A percentile compares a stretch with the other conserved stretches of the same genome.
Conservation (phyloP, 2,888 invertebrate species). For the Epirrita christyi region DNA sequence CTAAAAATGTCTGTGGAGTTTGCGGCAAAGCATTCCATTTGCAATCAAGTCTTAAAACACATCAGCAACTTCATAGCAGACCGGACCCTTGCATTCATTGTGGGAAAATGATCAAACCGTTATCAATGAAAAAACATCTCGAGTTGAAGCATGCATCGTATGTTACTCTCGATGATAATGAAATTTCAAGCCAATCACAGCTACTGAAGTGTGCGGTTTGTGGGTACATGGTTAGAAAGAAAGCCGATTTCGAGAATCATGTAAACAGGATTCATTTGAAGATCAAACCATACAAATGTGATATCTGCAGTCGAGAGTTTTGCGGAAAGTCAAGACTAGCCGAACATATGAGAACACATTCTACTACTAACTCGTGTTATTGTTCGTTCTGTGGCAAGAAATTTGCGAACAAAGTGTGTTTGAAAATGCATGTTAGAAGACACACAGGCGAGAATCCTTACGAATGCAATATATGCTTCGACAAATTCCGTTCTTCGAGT, state of each 20-base stretch:
- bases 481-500: slow-evolving; percentile 56
- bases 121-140: slow-evolving; percentile 50
- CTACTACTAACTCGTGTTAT: slow-evolving; percentile 41
- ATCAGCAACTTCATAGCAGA: slow-evolving; percentile 46
- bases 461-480: slow-evolving; percentile 53
- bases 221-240: slow-evolving; percentile 24
- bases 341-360: slow-evolving; percentile 49
- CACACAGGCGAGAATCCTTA: slow-evolving; percentile 59
- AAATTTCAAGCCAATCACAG: background rate
- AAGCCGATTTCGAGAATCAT: slow-evolving; percentile 33
- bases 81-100: slow-evolving; percentile 49
- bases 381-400: slow-evolving; percentile 51
- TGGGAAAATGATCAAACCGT: slow-evolving; percentile 43
- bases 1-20: slow-evolving; percentile 45
- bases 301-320: slow-evolving; percentile 30
- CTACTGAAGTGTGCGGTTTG: slow-evolving; percentile 25
- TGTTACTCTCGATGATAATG: background rate
- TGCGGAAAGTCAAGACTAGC: slow-evolving; percentile 49
- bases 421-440: slow-evolving; percentile 55
- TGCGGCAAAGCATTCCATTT: slow-evolving; percentile 51
- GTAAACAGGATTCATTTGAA: slow-evolving; percentile 34
- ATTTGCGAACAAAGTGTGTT: slow-evolving; percentile 53
- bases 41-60: slow-evolving; percentile 44
- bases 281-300: slow-evolving; percentile 34
- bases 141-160: slow-evolving; percentile 41